Evolutionary conservation across 2,797 vertebrate species (phyloP), one percentile per base, ranked within the genome.

Genomic region (Bucorvus abyssinicus): DNA sequence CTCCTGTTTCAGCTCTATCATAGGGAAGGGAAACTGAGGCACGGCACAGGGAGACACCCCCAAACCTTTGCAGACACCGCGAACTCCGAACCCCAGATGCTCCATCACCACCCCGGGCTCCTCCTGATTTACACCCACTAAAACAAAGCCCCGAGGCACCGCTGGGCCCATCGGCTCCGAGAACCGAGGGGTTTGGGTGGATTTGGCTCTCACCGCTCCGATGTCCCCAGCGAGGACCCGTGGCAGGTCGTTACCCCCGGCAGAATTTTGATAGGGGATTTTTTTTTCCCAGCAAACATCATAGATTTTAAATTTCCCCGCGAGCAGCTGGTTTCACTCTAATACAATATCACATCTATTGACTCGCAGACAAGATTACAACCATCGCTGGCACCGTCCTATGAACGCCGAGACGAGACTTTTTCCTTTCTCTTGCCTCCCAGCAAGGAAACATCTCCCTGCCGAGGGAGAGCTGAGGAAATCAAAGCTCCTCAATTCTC

Each of bases 41-140:
- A 64, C 5, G 0, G 52, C 36, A 47, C 0, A 0, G 14, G 34
- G 12, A 34, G 17, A 47, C 40, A 8, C 3, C 8, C 26, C 38
- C 22, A 16, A 34, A 30, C 22, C 11, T n/a, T 53, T 2, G 0
- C 19, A 7, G 57, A 24, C 57, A 32, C 38, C 6, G 50, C 32
- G 50, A 11, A 23, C 34, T 1, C 5, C 49, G 57, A 61, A 50
- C 0, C 38, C 38, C 38, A 40, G 38, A 40, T 40, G 38, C 38
- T 85, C 67, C 80, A 7, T 3, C 53, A 7, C 8, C 23, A 4
- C 24, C 40, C 45, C 7, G 0, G 14, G 29, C 16, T 71, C 42
- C 27, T 16, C 34, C 74, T 44, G 56, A 36, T 49, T 45, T 14
- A 44, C 12, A 45, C 12, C 38, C 1, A 0, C 61, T 6, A 2